A percentile compares a stretch with the other conserved stretches of the same genome.
phyloP scores from a whole-genome alignment of 1,140 invertebrate genomes.

The Aphelenchoides avenae region DNA sequence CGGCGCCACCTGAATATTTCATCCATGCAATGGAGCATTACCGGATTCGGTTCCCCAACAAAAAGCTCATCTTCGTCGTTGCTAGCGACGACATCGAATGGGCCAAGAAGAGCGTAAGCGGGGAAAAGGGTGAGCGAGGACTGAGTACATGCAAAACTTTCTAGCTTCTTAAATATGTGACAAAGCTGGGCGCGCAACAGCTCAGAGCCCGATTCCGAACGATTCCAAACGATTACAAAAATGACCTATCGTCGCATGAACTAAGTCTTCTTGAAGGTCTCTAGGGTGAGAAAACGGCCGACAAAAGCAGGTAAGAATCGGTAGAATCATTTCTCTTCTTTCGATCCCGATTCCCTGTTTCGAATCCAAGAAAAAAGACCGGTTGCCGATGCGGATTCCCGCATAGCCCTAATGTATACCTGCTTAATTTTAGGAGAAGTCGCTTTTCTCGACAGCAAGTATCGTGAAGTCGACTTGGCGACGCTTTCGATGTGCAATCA shows the following conservation, averaged over 20 bases:
- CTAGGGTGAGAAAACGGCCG: conserved; percentile 9
- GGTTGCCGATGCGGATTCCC: background rate
- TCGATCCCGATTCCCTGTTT: conserved; percentile 1
- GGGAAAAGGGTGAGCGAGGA: too few relatives aligned
- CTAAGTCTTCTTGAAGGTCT: too few relatives aligned
- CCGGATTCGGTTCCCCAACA: background rate
- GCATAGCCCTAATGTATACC: background rate
- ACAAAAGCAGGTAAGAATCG: background rate
- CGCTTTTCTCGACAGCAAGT: conserved; percentile 12
- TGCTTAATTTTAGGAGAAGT: conserved; percentile 17
- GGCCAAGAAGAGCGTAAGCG: conserved; percentile 31
- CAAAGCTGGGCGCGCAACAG: too few relatives aligned
- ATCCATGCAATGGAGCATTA: conserved; percentile 25
- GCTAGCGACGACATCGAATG: conserved; percentile 31
- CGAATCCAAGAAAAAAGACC: conserved; percentile 5
- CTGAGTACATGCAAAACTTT: background rate
- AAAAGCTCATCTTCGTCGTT: conserved; percentile 30
- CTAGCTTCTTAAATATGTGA: too few relatives aligned
- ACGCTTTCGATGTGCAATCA: conserved; percentile 50
- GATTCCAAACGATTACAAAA: too few relatives aligned
- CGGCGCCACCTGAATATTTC: conserved; percentile 33
- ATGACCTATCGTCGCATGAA: too few relatives aligned
- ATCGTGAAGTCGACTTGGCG: conserved; percentile 53
- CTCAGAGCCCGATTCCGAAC: too few relatives aligned
- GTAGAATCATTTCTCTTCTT: too few relatives aligned